Conservation (phyloP, 2,797 vertebrate species). For the Scyliorhinus canicula region DNA sequence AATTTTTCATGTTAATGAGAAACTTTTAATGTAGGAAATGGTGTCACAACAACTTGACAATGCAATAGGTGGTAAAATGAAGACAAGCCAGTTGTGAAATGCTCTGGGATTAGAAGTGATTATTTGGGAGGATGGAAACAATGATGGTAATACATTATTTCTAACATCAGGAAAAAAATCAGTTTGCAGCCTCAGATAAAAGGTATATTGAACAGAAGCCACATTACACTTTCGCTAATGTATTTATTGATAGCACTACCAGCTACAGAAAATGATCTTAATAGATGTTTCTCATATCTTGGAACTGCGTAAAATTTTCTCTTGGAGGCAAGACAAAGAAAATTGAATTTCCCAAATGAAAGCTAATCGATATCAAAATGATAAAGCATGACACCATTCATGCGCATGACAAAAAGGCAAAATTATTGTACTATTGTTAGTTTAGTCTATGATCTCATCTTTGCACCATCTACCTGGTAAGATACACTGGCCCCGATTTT, state of each 20-base stretch:
- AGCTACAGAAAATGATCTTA: not conserved
- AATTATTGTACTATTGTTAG: not conserved
- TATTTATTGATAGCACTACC: constrained; percentile 15
- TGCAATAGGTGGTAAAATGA: constrained; percentile 9
- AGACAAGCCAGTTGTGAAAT: not conserved
- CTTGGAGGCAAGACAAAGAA: not conserved
- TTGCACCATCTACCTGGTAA: not conserved
- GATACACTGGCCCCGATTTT: not conserved
- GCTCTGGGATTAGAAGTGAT: not conserved
- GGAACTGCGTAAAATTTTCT: not conserved
- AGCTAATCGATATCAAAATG: constrained; percentile 4
- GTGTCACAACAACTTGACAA: not conserved
- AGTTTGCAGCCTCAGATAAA: not conserved
- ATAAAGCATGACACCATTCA: not conserved
- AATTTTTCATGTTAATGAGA: not conserved
- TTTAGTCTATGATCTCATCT: not conserved
- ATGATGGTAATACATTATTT: constrained; percentile 23
- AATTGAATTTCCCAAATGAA: constrained; percentile 16
- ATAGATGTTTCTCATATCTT: not conserved
- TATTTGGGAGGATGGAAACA: not conserved
- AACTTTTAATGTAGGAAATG: not conserved
- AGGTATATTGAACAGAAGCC: constrained; percentile 7
- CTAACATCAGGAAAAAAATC: not conserved
- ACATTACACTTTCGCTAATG: not conserved
- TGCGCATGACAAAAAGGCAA: not conserved